Percentiles rank a stretch among this genome's conserved stretches.
These are phyloP conservation scores for Cheilosia pagana DNA, from an alignment of 2,888 invertebrate genomes.

Conservation along the genomic window DNA sequence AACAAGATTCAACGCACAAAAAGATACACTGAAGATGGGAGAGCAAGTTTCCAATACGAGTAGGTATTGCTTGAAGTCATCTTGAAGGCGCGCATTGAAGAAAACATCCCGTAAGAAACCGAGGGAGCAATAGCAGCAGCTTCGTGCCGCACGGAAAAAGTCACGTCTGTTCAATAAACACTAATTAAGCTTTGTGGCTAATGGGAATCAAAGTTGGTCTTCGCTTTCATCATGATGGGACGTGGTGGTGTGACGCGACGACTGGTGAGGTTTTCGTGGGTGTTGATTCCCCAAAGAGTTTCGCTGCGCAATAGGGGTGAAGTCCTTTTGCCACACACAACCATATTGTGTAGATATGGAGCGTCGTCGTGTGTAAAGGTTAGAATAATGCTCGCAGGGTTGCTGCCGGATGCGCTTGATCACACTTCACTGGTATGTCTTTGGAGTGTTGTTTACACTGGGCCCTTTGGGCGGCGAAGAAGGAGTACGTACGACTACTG, in stretches of 20 bases:
- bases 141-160: slow-evolving; percentile 32
- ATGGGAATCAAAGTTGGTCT: slow-evolving; percentile 70
- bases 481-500: background rate
- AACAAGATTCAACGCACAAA: slow-evolving; percentile 29
- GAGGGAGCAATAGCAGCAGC: slow-evolving; percentile 2
- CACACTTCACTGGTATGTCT: slow-evolving; percentile 56
- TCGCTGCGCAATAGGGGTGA: slow-evolving; percentile 1
- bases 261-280: slow-evolving; percentile 29
- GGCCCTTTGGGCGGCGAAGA: background rate
- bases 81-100: slow-evolving; percentile 5
- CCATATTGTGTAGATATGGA: background rate
- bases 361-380: slow-evolving; percentile 28
- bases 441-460: slow-evolving; percentile 37
- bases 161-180: slow-evolving; percentile 74
- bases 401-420: slow-evolving; percentile 55
- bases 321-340: slow-evolving; percentile 19
- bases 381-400: slow-evolving; percentile 48
- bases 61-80: slow-evolving; percentile 32
- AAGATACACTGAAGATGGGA: slow-evolving; percentile 3
- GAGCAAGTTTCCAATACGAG: slow-evolving; percentile 33
- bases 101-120: slow-evolving; percentile 28
- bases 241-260: slow-evolving; percentile 12
- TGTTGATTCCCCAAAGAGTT: slow-evolving; percentile 52
- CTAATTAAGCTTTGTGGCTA: slow-evolving; percentile 73
- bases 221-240: slow-evolving; percentile 22